phyloP scores from a whole-genome alignment of 2,797 vertebrate genomes.

The Clarias fuscus region DNA sequence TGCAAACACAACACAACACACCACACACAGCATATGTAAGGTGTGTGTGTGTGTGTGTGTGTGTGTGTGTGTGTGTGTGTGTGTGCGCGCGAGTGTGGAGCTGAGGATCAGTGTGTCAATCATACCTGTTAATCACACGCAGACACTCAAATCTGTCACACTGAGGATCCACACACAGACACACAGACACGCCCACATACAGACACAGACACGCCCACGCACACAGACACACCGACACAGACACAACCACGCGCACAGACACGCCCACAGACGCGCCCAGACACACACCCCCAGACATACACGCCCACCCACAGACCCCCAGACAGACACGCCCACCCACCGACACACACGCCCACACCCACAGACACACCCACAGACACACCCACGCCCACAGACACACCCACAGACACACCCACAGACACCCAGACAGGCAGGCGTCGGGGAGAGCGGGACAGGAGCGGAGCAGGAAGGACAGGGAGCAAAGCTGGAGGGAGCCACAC shows the following conservation, averaged over 20 bases:
- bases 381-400: no score
- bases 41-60: neutral
- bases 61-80: neutral
- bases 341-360: no score
- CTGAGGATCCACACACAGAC: neutral
- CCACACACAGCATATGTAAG: neutral
- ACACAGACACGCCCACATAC: no score
- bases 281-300: no score
- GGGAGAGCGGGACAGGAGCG: conserved; percentile 68
- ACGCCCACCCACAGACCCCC: no score
- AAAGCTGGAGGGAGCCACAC: no score
- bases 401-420: neutral
- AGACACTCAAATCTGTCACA: neutral
- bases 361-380: conserved; percentile 20
- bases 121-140: neutral
- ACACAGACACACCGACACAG: no score
- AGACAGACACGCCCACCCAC: no score
- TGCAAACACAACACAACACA: conserved; percentile 52
- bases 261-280: no score
- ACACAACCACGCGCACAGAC: no score
- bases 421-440: conserved; percentile 37
- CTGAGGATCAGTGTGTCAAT: neutral
- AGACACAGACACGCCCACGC: no score
- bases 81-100: neutral
- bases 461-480: conserved; percentile 77